Percentiles rank a stretch among this genome's conserved stretches.
phyloP scores from a whole-genome alignment of 2,797 vertebrate species.

The Chaetophractus vellerosus region DNA sequence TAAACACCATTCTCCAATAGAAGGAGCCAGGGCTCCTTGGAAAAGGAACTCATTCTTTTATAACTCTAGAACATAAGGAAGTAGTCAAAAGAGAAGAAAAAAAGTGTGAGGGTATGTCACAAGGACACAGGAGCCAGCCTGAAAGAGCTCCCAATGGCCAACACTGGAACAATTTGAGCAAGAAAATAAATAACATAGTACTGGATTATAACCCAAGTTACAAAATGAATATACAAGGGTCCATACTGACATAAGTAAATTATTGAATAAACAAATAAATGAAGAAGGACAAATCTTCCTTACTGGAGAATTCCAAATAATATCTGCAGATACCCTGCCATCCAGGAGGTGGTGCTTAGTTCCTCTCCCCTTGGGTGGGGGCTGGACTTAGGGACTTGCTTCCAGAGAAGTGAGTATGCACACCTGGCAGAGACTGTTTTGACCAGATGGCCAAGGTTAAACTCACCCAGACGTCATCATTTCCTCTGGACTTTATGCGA shows the following conservation, averaged over 20 bases:
- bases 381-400: neutral
- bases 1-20: neutral
- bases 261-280: neutral
- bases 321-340: neutral
- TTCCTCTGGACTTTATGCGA: fast-evolving
- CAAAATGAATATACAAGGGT: neutral
- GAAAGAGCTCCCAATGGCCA: neutral
- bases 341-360: neutral
- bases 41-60: neutral
- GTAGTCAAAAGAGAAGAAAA: neutral
- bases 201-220: neutral
- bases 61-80: neutral
- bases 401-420: neutral
- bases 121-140: neutral
- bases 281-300: neutral
- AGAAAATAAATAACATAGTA: fast-evolving
- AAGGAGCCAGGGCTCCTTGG: neutral
- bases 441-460: fast-evolving
- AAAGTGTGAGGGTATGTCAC: fast-evolving
- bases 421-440: neutral
- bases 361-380: too few relatives aligned
- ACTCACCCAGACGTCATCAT: fast-evolving
- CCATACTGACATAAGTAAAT: too few relatives aligned
- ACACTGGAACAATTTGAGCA: neutral
- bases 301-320: neutral